phyloP scores from a whole-genome alignment of 2,113 vertebrate genomes.

The Helogale parvula region DNA sequence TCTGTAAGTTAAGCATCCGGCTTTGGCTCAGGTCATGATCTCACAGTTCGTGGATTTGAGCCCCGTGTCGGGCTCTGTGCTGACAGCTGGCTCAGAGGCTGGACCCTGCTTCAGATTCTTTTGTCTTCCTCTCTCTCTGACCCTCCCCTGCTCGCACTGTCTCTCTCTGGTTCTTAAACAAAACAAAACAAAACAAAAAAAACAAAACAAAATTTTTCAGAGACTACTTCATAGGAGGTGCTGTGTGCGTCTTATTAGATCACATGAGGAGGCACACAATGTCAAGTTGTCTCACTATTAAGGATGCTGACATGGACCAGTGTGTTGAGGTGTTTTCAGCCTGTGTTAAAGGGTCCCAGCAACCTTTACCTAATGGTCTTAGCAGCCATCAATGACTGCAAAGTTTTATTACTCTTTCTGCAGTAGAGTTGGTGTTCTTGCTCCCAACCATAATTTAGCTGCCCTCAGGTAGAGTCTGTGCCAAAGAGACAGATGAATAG shows the following conservation, averaged over 20 bases:
- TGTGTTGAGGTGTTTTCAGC: neutral
- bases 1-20: too few species aligned
- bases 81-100: too few species aligned
- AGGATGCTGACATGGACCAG: neutral
- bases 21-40: too few species aligned
- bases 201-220: neutral
- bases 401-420: neutral
- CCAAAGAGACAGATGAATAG: neutral
- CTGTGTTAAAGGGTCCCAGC: neutral
- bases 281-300: neutral
- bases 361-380: neutral
- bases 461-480: neutral
- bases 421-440: neutral
- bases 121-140: too few species aligned
- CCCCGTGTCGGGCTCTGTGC: too few species aligned
- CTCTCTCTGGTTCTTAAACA: too few species aligned
- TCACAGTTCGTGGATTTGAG: too few species aligned
- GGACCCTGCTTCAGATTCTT: too few species aligned
- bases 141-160: too few species aligned
- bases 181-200: too few species aligned
- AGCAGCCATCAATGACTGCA: neutral
- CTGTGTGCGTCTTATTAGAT: neutral
- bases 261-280: neutral
- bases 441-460: neutral
- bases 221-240: neutral